These are phyloP conservation scores for Drosophila pachea DNA, from an alignment of 1,140 invertebrate genomes.

Conservation along the genomic window DNA sequence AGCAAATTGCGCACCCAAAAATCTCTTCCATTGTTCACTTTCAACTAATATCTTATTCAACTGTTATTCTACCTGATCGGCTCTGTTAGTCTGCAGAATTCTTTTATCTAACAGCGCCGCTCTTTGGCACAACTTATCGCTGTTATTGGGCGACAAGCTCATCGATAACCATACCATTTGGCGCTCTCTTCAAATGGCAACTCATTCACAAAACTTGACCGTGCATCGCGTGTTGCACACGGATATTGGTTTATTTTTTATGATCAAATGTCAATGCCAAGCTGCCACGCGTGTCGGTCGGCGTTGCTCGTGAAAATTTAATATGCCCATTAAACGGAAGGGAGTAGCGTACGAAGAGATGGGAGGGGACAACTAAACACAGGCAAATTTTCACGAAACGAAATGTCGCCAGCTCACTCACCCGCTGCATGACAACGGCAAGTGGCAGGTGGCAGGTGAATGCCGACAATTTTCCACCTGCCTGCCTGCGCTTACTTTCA, in stretches of 20 bases:
- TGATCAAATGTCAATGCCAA: constrained; percentile 42
- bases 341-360: too few species aligned
- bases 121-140: neutral
- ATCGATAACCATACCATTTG: too few species aligned
- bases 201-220: constrained; percentile 20
- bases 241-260: constrained; percentile 5
- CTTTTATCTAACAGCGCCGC: constrained; percentile 10
- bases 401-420: neutral
- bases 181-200: too few species aligned
- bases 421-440: constrained; percentile 1
- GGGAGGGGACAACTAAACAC: constrained; percentile 8
- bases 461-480: neutral
- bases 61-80: neutral
- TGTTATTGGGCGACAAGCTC: neutral
- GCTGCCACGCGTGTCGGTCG: constrained; percentile 33
- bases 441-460: constrained; percentile 11
- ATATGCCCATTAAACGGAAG: constrained; percentile 48
- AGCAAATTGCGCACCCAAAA: too few species aligned
- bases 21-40: too few species aligned
- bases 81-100: neutral
- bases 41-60: too few species aligned
- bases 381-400: constrained; percentile 23
- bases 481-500: neutral
- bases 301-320: constrained; percentile 53
- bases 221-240: constrained; percentile 16